Evolutionary conservation across 2,888 invertebrate genomes (phyloP), one percentile per base, ranked within the genome.

Genomic region (Drosophila borborema): DNA sequence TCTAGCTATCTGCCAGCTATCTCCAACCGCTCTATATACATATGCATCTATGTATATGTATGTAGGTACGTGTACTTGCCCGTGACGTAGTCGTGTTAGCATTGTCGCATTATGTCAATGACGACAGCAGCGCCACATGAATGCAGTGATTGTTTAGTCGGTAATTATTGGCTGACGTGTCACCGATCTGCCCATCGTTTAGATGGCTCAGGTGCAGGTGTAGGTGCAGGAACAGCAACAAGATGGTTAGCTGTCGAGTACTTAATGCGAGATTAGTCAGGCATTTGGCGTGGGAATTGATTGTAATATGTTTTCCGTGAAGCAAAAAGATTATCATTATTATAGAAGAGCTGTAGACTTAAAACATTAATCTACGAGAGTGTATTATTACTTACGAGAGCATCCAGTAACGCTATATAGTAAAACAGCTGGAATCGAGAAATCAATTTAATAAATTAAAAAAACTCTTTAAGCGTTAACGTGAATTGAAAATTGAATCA

Each of bases 71-170:
- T 36, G n/a, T n/a, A 45, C 41, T 41, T 54, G 64, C 48, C 67
- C 74, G 67, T 80, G 77, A 81, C 77, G 81, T 80, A 67, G 76
- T 64, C 76, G 72, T 75, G 43, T 63, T 73, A 68, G 54, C 72
- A 72, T 67, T 81, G 85, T 85, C 85, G 85, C 85, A 86, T 88
- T 88, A 86, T 86, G 88, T 83, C 85, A 85, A 88, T 85, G 88
- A 82, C 83, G 85, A 85, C 86, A 85, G 81, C 84, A 48, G 60
- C 36, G 58, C 34, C 62, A 54, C 58, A 73, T 81, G 74, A 87
- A 80, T 81, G 80, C 85, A 77, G 53, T 77, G 86, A 84, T 85
- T 85, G 86, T 82, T 81, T 73, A 63, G 64, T 66, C 62, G 62
- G 54, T 63, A 74, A 81, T 82, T 79, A 84, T 80, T 79, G 63